phyloP scores from a whole-genome alignment of 1,140 invertebrate species.

The Asbolus verrucosus region DNA sequence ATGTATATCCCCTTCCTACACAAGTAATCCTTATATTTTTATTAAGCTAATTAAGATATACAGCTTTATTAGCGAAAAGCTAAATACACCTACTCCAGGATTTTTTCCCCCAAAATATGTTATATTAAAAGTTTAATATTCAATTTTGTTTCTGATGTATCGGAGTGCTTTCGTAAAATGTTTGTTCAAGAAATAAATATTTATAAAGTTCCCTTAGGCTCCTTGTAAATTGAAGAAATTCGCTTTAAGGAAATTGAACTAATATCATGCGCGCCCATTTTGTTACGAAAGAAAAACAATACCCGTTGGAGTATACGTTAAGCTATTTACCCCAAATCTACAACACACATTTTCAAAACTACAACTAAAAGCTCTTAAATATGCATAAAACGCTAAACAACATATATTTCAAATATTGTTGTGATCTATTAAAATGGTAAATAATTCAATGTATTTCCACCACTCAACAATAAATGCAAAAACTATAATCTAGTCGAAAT shows the following conservation, averaged over 20 bases:
- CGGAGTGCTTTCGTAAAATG: conserved; percentile 35
- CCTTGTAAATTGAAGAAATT: conserved; percentile 36
- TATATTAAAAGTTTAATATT: conserved; percentile 39
- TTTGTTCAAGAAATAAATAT: conserved; percentile 39
- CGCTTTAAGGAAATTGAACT: conserved; percentile 34
- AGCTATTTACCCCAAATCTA: too few species aligned
- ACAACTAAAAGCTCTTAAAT: too few species aligned
- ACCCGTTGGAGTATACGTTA: too few species aligned
- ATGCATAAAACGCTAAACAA: too few species aligned
- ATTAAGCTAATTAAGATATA: conserved; percentile 30
- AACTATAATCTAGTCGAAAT: not conserved
- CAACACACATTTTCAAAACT: too few species aligned
- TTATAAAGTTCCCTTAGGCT: conserved; percentile 35
- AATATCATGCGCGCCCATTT: conserved; percentile 13
- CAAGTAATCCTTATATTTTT: conserved; percentile 7
- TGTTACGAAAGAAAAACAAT: conserved; percentile 14
- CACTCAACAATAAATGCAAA: too few species aligned
- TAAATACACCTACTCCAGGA: not conserved
- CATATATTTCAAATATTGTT: too few species aligned
- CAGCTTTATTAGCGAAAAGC: conserved; percentile 2
- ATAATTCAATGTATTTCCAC: not conserved
- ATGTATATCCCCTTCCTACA: conserved; percentile 1
- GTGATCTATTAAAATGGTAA: conserved; percentile 9
- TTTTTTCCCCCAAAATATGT: conserved; percentile 18
- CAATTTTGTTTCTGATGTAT: conserved; percentile 39